phyloP scores from a whole-genome alignment of 2,797 vertebrate species.

The Sebastes diaconus region DNA sequence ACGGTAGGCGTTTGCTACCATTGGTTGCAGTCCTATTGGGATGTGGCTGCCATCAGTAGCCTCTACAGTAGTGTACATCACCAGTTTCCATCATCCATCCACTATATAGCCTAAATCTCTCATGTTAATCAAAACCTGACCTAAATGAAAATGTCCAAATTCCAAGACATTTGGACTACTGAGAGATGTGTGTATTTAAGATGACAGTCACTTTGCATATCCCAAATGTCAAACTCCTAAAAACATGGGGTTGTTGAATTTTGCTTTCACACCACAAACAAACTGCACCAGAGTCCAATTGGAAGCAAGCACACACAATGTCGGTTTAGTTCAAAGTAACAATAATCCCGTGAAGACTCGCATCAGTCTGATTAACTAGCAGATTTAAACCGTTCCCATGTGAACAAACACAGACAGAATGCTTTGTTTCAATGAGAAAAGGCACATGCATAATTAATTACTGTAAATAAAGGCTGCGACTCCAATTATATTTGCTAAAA shows the following conservation, averaged over 20 bases:
- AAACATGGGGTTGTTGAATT: background rate
- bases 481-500: slow-evolving; percentile 51
- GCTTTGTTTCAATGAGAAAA: slow-evolving; percentile 51
- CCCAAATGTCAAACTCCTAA: background rate
- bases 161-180: background rate
- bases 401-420: slow-evolving; percentile 49
- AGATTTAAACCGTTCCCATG: slow-evolving; percentile 43
- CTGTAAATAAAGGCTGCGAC: slow-evolving; percentile 55
- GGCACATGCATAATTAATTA: slow-evolving; percentile 54
- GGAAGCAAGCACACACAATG: background rate
- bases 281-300: background rate
- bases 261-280: background rate
- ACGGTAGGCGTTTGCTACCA: background rate
- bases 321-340: slow-evolving; percentile 24
- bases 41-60: background rate
- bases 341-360: slow-evolving; percentile 24
- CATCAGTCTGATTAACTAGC: slow-evolving; percentile 43
- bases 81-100: background rate
- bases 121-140: no score
- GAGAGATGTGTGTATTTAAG: background rate
- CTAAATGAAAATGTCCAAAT: background rate
- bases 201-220: background rate
- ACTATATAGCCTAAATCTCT: no score
- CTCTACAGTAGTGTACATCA: background rate
- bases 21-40: background rate